phyloP scores from a whole-genome alignment of 2,888 invertebrate genomes.

The Synanthedon andrenaeformis region DNA sequence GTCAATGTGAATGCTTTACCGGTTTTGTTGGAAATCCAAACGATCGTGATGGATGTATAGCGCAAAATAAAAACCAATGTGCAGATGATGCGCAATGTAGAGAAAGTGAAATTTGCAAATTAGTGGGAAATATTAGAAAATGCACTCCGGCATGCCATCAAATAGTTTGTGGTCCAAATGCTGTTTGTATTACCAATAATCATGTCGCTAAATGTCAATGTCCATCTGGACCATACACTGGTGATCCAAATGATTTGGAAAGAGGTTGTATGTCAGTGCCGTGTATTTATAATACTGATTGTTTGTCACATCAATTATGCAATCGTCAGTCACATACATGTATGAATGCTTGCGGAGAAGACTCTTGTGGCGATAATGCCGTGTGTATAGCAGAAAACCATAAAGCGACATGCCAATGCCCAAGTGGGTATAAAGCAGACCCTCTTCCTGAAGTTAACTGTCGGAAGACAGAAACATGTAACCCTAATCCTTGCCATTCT shows the following conservation, averaged over 20 bases:
- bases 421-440: conserved; percentile 83
- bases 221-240: conserved; percentile 87
- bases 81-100: conserved; percentile 83
- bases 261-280: conserved; percentile 84
- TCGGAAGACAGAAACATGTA: conserved; percentile 76
- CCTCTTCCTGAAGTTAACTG: conserved; percentile 89
- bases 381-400: conserved; percentile 90
- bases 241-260: conserved; percentile 83
- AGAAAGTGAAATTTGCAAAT: conserved; percentile 83
- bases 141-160: conserved; percentile 85
- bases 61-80: conserved; percentile 80
- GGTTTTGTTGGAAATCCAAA: conserved; percentile 92
- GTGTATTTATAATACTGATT: conserved; percentile 89
- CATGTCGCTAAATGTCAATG: conserved; percentile 92
- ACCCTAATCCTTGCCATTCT: conserved; percentile 83
- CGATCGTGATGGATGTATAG: conserved; percentile 87
- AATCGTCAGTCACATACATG: conserved; percentile 87
- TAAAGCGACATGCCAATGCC: conserved; percentile 85
- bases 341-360: conserved; percentile 82
- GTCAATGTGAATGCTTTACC: conserved; percentile 84
- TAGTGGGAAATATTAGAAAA: conserved; percentile 70
- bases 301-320: conserved; percentile 82
- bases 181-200: conserved; percentile 89
- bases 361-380: conserved; percentile 87
- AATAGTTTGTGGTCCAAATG: conserved; percentile 84